Evolutionary conservation across 2,888 invertebrate genomes (phyloP).

Genomic region (Ennomos quercinarius): DNA sequence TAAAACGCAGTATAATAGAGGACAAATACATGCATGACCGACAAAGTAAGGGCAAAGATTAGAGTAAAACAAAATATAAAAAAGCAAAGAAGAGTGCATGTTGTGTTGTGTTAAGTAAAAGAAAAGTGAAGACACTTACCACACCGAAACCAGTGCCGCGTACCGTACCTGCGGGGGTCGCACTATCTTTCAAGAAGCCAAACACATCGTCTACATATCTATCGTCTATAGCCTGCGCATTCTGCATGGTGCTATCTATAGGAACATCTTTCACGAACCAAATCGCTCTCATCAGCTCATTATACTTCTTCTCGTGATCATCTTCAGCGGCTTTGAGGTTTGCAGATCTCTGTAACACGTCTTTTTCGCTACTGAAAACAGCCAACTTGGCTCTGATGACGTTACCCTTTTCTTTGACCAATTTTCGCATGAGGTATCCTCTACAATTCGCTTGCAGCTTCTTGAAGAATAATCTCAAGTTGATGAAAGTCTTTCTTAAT

Average conservation of each 20-base stretch:
- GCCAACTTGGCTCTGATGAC: slow-evolving; percentile 73
- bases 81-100: slow-evolving; percentile 3
- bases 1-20: not conserved
- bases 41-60: not conserved
- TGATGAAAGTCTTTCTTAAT: slow-evolving; percentile 89
- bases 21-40: slow-evolving; percentile 7
- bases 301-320: slow-evolving; percentile 88
- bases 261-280: slow-evolving; percentile 86
- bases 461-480: slow-evolving; percentile 88
- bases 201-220: slow-evolving; percentile 89
- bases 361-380: slow-evolving; percentile 69
- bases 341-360: slow-evolving; percentile 87
- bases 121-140: slow-evolving; percentile 53
- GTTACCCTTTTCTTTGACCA: slow-evolving; percentile 87
- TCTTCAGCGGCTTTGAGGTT: slow-evolving; percentile 89
- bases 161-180: slow-evolving; percentile 76
- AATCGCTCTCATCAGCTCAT: slow-evolving; percentile 73
- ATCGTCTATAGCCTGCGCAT: slow-evolving; percentile 80
- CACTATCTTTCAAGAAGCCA: slow-evolving; percentile 87
- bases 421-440: slow-evolving; percentile 89
- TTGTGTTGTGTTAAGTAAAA: slow-evolving; percentile 9
- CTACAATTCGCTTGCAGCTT: slow-evolving; percentile 91
- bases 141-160: slow-evolving; percentile 83
- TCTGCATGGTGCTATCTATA: slow-evolving; percentile 77
- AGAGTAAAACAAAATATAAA: not conserved